These are phyloP conservation scores for Hypolimnas misippus DNA, from an alignment of 2,888 invertebrate genomes.

Conservation along the genomic window DNA sequence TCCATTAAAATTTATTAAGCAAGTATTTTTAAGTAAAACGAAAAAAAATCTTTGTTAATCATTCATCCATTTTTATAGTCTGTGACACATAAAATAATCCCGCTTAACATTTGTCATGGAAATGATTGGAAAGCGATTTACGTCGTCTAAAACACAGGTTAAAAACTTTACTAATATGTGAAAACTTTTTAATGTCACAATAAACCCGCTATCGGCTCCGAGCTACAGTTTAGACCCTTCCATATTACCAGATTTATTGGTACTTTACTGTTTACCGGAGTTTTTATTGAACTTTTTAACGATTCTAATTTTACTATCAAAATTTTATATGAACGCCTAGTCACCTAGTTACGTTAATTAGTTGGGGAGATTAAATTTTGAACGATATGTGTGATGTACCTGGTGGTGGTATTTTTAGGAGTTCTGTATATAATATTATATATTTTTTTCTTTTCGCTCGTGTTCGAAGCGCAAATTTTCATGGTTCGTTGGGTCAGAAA, in stretches of 20 bases:
- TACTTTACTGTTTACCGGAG: slow-evolving; percentile 52
- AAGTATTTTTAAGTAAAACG: background rate
- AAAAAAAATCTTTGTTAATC: too few relatives aligned
- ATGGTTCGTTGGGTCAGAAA: slow-evolving; percentile 12
- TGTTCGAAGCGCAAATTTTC: background rate
- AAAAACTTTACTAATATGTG: slow-evolving; percentile 33
- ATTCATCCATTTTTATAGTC: too few relatives aligned
- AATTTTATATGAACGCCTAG: slow-evolving; percentile 58
- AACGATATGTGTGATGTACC: slow-evolving; percentile 25
- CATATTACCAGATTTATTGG: slow-evolving; percentile 69
- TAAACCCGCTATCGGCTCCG: slow-evolving; percentile 40
- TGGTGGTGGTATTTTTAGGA: slow-evolving; percentile 9
- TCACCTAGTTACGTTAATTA: slow-evolving; percentile 71
- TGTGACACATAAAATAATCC: too few relatives aligned
- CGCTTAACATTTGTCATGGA: background rate
- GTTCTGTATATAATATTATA: slow-evolving; percentile 38
- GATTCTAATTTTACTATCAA: slow-evolving; percentile 63
- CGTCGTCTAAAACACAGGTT: slow-evolving; percentile 19
- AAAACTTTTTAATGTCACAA: slow-evolving; percentile 42
- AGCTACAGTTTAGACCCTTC: slow-evolving; percentile 37
- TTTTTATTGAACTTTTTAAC: slow-evolving; percentile 71
- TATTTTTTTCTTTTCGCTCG: slow-evolving; percentile 10
- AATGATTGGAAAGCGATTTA: slow-evolving; percentile 11
- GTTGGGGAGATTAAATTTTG: slow-evolving; percentile 65
- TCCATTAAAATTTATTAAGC: too few relatives aligned